Conservation (phyloP, 2,113 vertebrate species). For the Aspidoscelis tigris region DNA sequence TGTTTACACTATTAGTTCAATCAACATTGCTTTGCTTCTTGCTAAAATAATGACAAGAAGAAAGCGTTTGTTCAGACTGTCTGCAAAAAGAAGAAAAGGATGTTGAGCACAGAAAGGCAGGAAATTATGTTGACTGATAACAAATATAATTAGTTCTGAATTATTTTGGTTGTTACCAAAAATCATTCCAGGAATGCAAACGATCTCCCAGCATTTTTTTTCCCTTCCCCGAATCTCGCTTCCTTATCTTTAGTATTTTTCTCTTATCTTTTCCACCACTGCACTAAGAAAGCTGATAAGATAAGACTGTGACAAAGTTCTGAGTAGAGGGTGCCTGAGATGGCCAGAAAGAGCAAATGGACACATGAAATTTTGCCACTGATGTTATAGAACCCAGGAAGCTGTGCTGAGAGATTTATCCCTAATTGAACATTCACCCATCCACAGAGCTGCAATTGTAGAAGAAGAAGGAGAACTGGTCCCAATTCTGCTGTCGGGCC, state of each 20-base stretch:
- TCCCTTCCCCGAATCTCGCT: not conserved
- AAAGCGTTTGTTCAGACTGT: conserved; percentile 68
- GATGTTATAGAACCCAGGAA: too few species aligned
- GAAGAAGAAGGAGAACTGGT: too few species aligned
- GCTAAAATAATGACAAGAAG: conserved; percentile 67
- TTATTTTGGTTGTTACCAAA: conserved; percentile 67
- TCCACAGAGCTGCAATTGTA: too few species aligned
- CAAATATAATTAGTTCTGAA: conserved; percentile 73
- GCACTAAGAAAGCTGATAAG: too few species aligned
- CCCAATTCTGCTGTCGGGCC: too few species aligned
- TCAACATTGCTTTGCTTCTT: conserved; percentile 55
- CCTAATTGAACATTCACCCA: too few species aligned
- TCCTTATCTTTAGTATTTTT: conserved; percentile 63
- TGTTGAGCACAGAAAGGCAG: conserved; percentile 55
- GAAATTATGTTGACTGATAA: conserved; percentile 75
- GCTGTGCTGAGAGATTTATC: too few species aligned
- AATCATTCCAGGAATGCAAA: conserved; percentile 67
- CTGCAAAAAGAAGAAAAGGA: conserved; percentile 63
- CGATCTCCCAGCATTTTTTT: conserved; percentile 30
- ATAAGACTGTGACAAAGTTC: too few species aligned
- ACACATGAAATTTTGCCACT: too few species aligned
- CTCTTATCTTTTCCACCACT: conserved; percentile 39
- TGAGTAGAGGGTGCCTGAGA: too few species aligned
- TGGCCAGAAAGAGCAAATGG: too few species aligned
- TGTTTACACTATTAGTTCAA: conserved; percentile 67